Conservation (phyloP, 2,888 invertebrate genomes). For the Yponomeuta plumbellus region DNA sequence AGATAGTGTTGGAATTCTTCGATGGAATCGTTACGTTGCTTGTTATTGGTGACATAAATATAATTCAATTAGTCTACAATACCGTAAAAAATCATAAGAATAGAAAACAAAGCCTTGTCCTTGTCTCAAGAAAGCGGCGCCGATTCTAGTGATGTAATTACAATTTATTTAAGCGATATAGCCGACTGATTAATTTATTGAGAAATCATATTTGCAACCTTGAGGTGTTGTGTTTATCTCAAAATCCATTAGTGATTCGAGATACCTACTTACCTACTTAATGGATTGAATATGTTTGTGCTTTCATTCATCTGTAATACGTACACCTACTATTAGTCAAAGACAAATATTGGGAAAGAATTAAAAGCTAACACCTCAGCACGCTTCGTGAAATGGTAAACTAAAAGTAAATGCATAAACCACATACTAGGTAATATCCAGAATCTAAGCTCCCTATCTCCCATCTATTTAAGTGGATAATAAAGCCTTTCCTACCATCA, state of each 20-base stretch:
- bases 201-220: constrained; percentile 10
- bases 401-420: no score
- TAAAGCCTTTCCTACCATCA: not conserved
- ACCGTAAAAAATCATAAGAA: constrained; percentile 3
- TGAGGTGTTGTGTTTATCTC: constrained; percentile 6
- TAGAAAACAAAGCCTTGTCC: constrained; percentile 15
- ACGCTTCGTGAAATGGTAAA: no score
- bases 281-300: not conserved
- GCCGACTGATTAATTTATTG: constrained; percentile 12
- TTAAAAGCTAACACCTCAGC: not conserved
- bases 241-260: constrained; percentile 10
- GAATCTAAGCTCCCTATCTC: not conserved
- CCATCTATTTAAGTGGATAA: not conserved
- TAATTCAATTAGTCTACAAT: constrained; percentile 16
- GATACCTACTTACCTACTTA: not conserved
- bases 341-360: not conserved
- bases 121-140: constrained; percentile 15
- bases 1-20: not conserved
- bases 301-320: constrained; percentile 1
- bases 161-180: constrained; percentile 6
- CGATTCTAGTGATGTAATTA: constrained; percentile 12
- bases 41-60: constrained; percentile 13
- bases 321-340: not conserved
- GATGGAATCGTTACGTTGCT: not conserved
- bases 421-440: not conserved